phyloP scores from a whole-genome alignment of 2,113 vertebrate species.

The Ptyas mucosa region DNA sequence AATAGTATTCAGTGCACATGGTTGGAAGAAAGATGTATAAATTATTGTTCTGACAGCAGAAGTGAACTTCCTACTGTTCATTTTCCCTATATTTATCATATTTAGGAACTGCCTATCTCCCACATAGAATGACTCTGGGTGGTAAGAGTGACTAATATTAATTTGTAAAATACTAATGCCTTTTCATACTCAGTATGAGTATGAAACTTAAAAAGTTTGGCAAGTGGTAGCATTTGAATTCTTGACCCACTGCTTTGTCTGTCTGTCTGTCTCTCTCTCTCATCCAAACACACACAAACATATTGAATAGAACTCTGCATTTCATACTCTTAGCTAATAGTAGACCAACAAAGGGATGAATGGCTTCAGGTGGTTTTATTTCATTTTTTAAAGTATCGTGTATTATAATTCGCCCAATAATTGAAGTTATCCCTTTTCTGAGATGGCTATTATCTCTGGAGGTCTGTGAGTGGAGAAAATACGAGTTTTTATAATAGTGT shows the following conservation, averaged over 20 bases:
- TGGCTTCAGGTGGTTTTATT: not conserved
- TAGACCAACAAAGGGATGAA: not conserved
- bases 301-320: not conserved
- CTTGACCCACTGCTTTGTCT: not conserved
- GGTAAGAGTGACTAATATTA: too few species aligned
- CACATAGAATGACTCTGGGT: too few species aligned
- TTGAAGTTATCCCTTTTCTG: not conserved
- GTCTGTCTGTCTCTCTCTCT: rapidly evolving
- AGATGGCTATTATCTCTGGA: not conserved
- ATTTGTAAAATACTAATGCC: not conserved
- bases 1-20: not conserved
- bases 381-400: not conserved
- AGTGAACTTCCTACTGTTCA: not conserved
- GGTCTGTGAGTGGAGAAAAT: too few species aligned
- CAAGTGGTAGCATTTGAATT: not conserved
- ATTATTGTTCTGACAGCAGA: not conserved
- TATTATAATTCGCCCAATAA: not conserved
- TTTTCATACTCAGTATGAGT: not conserved
- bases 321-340: not conserved
- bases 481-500: not conserved
- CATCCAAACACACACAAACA: too few species aligned
- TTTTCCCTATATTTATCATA: not conserved
- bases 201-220: not conserved
- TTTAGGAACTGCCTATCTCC: too few species aligned
- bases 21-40: not conserved